These are phyloP conservation scores for Sandelia bainsii DNA, from an alignment of 2,797 vertebrate species.

Conservation along the genomic window DNA sequence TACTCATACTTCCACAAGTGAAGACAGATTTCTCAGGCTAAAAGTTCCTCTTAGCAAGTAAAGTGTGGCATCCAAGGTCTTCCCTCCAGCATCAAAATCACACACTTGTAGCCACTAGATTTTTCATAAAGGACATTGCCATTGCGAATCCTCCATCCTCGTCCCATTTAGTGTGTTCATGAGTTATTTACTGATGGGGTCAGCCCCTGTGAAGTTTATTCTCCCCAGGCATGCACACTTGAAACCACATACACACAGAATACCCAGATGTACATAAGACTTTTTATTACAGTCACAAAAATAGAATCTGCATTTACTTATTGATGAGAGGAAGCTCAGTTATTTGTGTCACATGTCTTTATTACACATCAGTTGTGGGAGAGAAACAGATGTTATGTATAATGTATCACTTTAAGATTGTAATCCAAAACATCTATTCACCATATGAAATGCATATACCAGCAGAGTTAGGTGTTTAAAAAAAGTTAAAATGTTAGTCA, in stretches of 20 bases:
- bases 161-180: slow-evolving; percentile 75
- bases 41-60: slow-evolving; percentile 19
- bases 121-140: slow-evolving; percentile 76
- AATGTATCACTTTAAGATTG: neutral
- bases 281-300: slow-evolving; percentile 40
- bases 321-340: slow-evolving; percentile 33
- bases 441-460: neutral
- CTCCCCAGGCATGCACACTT: slow-evolving; percentile 6
- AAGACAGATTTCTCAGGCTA: slow-evolving; percentile 16
- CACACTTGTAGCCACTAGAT: slow-evolving; percentile 68
- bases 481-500: too few species aligned
- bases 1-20: slow-evolving; percentile 13
- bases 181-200: slow-evolving; percentile 75
- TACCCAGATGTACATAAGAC: slow-evolving; percentile 3
- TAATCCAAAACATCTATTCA: neutral
- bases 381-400: neutral
- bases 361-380: slow-evolving; percentile 1
- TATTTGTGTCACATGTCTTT: slow-evolving; percentile 12
- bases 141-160: slow-evolving; percentile 57
- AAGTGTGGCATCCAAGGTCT: slow-evolving; percentile 33
- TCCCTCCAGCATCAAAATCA: slow-evolving; percentile 47
- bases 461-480: neutral
- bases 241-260: slow-evolving; percentile 5
- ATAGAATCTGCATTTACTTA: slow-evolving; percentile 61
- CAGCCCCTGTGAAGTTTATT: slow-evolving; percentile 45